Conservation (phyloP, 2,113 vertebrate genomes). For the Lagopus leucura region DNA sequence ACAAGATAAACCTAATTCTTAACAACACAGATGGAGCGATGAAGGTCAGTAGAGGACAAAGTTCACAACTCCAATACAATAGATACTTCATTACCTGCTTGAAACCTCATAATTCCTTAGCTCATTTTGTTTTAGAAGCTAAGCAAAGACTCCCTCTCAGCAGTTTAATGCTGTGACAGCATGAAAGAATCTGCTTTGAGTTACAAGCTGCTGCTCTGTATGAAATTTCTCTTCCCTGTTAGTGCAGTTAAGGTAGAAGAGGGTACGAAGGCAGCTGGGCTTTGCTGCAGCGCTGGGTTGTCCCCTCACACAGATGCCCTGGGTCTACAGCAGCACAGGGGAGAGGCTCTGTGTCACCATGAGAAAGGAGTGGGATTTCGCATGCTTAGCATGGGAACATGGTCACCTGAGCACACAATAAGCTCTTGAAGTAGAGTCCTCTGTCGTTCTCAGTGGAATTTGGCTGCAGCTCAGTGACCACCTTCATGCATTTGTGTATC, state of each 20-base stretch:
- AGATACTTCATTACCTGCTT: not conserved
- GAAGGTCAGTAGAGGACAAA: constrained; percentile 25
- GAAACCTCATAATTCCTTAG: not conserved
- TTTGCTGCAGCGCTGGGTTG: not conserved
- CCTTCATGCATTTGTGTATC: not conserved
- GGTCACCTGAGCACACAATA: not conserved
- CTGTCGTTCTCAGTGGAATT: not conserved
- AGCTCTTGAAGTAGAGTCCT: not conserved
- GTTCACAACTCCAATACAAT: not conserved
- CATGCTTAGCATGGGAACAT: not conserved
- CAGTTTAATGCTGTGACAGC: not conserved
- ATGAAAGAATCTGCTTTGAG: not conserved
- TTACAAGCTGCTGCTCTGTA: not conserved
- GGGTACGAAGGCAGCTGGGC: not conserved
- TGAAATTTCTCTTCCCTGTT: not conserved
- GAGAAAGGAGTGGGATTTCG: not conserved
- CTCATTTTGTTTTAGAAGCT: not conserved
- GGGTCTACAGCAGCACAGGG: not conserved
- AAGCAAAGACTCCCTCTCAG: not conserved
- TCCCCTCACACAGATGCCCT: not conserved
- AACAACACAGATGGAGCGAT: not conserved
- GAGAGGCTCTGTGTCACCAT: not conserved
- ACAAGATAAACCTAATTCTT: constrained; percentile 33
- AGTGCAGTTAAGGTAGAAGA: not conserved
- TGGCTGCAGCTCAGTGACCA: not conserved